Percentiles rank a stretch among this genome's conserved stretches.
Evolutionary conservation across 2,797 vertebrate species (phyloP).

Genomic region (Urosaurus nigricauda): DNA sequence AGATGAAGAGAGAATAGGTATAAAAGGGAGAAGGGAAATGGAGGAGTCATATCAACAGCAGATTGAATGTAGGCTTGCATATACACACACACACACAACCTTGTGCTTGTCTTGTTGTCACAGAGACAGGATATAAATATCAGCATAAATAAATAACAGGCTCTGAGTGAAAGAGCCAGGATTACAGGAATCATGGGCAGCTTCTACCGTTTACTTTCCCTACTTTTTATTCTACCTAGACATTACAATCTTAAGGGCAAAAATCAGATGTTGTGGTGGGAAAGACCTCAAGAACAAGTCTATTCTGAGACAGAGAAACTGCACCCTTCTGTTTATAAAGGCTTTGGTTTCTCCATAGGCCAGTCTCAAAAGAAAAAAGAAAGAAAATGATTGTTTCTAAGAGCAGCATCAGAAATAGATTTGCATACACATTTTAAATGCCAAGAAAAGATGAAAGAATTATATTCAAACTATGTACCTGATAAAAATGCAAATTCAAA

Average conservation of each 20-base stretch:
- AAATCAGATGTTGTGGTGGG: background rate
- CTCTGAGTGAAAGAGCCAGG: background rate
- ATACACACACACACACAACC: no score
- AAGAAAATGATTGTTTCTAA: background rate
- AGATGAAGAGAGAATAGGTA: background rate
- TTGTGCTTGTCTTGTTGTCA: background rate
- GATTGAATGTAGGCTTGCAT: background rate
- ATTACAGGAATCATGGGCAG: background rate
- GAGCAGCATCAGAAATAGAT: background rate
- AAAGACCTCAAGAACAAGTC: constrained; percentile 31
- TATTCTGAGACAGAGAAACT: constrained; percentile 34
- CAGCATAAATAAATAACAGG: background rate
- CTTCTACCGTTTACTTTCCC: background rate
- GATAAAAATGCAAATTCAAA: constrained; percentile 7
- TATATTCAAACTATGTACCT: background rate
- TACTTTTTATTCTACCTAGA: background rate
- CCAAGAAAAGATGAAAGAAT: constrained; percentile 24
- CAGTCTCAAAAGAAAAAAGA: constrained; percentile 17
- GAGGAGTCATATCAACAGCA: background rate
- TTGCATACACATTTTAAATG: constrained; percentile 18
- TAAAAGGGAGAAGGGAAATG: background rate
- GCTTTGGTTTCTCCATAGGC: background rate
- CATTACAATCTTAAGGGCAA: background rate
- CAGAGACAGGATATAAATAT: background rate
- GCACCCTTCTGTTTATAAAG: constrained; percentile 19